A percentile compares a stretch with the other conserved stretches of the same genome.
phyloP scores from a whole-genome alignment of 2,888 invertebrate genomes.

The Pantelozetes paolii region DNA sequence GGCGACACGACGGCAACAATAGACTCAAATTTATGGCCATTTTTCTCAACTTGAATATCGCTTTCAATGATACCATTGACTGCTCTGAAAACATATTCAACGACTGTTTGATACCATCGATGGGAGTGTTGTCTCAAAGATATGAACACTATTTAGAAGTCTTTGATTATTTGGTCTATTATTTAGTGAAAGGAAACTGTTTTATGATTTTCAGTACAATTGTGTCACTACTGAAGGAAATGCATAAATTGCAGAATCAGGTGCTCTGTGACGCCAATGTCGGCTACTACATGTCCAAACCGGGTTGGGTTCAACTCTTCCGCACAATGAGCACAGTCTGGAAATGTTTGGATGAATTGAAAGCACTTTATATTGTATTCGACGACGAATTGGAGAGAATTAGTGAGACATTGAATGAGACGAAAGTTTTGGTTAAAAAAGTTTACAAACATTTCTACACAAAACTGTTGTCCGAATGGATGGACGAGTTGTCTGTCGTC shows the following conservation, averaged over 20 bases:
- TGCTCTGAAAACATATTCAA: not conserved
- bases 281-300: not conserved
- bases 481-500: not conserved
- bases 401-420: not conserved
- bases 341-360: not conserved
- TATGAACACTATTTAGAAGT: not conserved
- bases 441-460: not conserved
- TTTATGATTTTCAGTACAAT: not conserved
- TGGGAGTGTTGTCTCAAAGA: not conserved
- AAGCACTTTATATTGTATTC: not conserved
- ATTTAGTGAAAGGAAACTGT: not conserved
- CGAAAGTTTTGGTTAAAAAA: not conserved
- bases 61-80: not conserved
- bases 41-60: not conserved
- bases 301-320: not conserved
- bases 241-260: not conserved
- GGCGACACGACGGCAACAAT: not conserved
- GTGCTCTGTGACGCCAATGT: not conserved
- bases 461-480: not conserved
- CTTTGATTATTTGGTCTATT: not conserved
- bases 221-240: not conserved
- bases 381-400: slow-evolving; percentile 1
- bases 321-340: not conserved
- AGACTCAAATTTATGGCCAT: not conserved
- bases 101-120: not conserved